Conservation (phyloP, 2,113 vertebrate genomes). For the Dasyornis broadbenti region DNA sequence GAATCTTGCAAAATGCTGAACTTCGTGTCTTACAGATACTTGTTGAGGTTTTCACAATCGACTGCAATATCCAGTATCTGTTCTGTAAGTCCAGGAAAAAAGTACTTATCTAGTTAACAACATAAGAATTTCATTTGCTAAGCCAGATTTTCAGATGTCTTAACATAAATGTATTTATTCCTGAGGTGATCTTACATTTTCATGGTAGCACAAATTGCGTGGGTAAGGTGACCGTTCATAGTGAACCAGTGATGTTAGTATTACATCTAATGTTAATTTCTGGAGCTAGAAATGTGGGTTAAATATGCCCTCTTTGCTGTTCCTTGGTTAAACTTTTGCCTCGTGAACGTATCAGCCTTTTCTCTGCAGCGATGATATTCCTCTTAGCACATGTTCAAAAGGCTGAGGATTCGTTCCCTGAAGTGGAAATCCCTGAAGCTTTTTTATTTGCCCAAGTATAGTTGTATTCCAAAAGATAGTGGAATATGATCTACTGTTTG, state of each 20-base stretch:
- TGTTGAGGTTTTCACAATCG: background rate
- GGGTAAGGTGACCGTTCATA: background rate
- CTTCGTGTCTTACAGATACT: background rate
- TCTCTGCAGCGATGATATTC: background rate
- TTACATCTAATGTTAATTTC: background rate
- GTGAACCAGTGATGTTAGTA: background rate
- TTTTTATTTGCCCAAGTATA: background rate
- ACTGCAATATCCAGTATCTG: background rate
- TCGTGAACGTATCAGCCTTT: background rate
- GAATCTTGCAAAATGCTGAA: background rate
- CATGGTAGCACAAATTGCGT: background rate
- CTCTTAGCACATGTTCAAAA: background rate
- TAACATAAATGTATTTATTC: background rate
- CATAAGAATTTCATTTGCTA: background rate
- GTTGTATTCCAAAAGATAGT: background rate
- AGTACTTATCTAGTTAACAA: background rate
- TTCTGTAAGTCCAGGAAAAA: background rate
- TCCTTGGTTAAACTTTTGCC: background rate
- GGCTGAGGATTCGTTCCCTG: background rate
- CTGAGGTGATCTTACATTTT: background rate
- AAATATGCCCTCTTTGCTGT: background rate
- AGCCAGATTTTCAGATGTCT: background rate
- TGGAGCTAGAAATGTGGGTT: background rate
- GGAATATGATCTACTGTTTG: background rate
- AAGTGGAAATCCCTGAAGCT: background rate